phyloP scores from a whole-genome alignment of 2,888 invertebrate genomes.

The Hyposoter didymator region DNA sequence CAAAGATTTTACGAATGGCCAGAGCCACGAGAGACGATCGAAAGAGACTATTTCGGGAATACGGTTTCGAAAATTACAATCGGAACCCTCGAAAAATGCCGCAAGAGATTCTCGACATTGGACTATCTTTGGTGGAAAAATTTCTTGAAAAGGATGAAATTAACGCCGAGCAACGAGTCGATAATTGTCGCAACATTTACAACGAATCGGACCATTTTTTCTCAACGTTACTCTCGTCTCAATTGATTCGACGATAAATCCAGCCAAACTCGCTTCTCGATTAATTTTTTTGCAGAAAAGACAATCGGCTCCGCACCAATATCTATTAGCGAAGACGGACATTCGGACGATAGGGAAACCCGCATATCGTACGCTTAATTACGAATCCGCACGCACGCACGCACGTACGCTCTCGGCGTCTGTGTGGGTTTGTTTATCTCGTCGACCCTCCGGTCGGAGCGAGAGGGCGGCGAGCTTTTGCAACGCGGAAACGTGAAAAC shows the following conservation, averaged over 20 bases:
- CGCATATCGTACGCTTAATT: no score
- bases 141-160: constrained; percentile 21
- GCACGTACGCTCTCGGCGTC: no score
- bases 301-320: no score
- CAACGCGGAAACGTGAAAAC: constrained; percentile 62
- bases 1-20: constrained; percentile 62
- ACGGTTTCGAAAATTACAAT: constrained; percentile 54
- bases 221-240: neutral
- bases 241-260: constrained; percentile 20
- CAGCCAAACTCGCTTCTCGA: neutral
- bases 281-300: no score
- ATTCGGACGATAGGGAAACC: no score
- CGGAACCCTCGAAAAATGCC: constrained; percentile 41
- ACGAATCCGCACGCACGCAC: no score
- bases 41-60: constrained; percentile 49
- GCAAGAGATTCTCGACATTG: constrained; percentile 52
- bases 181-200: neutral
- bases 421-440: no score
- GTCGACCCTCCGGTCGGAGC: no score
- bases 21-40: constrained; percentile 57
- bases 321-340: no score
- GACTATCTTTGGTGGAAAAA: constrained; percentile 54
- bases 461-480: neutral
- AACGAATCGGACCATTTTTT: constrained; percentile 2
- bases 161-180: neutral